Percentiles rank a stretch among this genome's conserved stretches.
Evolutionary conservation across 1,140 invertebrate genomes (phyloP).

Genomic region (Brachystomella parvula): DNA sequence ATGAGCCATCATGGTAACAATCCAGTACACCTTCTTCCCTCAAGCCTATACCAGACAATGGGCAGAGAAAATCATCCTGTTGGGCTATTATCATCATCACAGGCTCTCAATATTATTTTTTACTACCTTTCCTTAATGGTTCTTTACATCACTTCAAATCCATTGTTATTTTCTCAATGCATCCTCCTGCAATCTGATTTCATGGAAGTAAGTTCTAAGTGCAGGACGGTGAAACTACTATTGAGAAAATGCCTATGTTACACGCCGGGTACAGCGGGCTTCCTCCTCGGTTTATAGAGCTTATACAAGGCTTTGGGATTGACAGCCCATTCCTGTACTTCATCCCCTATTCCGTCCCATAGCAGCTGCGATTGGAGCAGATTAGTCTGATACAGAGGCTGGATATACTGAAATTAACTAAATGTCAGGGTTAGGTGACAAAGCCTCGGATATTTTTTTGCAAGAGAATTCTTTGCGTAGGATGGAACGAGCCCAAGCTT

Average conservation of each 20-base stretch:
- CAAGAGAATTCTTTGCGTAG: background rate
- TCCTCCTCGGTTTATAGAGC: too few relatives aligned
- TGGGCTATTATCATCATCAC: background rate
- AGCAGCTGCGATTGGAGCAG: background rate
- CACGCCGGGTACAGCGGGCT: too few relatives aligned
- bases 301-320: too few relatives aligned
- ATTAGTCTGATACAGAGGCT: too few relatives aligned
- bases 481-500: too few relatives aligned
- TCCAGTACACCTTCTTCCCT: background rate
- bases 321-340: background rate
- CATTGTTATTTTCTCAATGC: background rate
- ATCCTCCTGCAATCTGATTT: background rate
- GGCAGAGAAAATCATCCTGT: background rate
- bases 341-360: background rate
- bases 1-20: background rate
- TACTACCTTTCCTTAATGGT: background rate
- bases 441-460: background rate
- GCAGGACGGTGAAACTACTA: too few relatives aligned
- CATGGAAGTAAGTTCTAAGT: background rate
- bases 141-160: background rate
- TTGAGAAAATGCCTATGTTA: too few relatives aligned
- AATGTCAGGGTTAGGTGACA: background rate
- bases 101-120: background rate
- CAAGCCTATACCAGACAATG: background rate
- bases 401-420: background rate